Base-by-base conservation (phyloP, 30 jellyfish, hydroid and myxozoan genomes). In the Hydractinia symbiolongicarpus region DNA sequence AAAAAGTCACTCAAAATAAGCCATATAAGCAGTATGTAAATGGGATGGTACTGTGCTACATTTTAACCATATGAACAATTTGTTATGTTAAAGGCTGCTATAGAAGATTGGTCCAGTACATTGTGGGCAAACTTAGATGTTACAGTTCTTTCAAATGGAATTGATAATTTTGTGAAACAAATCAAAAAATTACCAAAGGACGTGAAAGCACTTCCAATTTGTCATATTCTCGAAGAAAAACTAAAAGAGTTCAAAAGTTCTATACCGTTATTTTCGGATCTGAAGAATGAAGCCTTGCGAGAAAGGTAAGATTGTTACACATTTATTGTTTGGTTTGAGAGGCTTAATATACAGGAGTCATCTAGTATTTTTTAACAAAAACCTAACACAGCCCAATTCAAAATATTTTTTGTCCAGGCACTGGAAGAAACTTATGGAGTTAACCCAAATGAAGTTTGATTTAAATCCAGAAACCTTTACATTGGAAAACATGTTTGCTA, bases 381-480 rank as follows among this genome's bases (percentile, higher is more conserved):
- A 11, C 1, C 3, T 19, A 8, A 21, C 78, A 17, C 16, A 68
- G 2, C 1, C 44, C 54, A 68, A 11, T 30, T 68, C 54, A n/a
- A 68, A 20, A 10, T 68, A n/a, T 72, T 68, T 20, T 68, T 72
- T 53, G 9, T 56, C 40, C 54, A 90, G 97, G 79, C 97, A 90
- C 79, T 90, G 97, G 97, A 86, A 87, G 51, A 86, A 77, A 64
- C 75, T 90, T 62, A 90, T 90, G 97, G 97, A 90, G 52, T 62
- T 90, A 79, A 90, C 97, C 8, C 67, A 81, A 64, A 90, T 90
- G 97, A 85, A 85, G 58, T 90, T 90, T 75, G 97, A 90, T 49
- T 66, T 90, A 79, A 90, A 90, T 55, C 97, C 97, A n/a, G 97
- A 90, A 4, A 74, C 97, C 44, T 90, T 90, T 80, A 90, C 97